Evolutionary conservation across 1,140 invertebrate genomes (phyloP).

Genomic region (Drosophila ficusphila): DNA sequence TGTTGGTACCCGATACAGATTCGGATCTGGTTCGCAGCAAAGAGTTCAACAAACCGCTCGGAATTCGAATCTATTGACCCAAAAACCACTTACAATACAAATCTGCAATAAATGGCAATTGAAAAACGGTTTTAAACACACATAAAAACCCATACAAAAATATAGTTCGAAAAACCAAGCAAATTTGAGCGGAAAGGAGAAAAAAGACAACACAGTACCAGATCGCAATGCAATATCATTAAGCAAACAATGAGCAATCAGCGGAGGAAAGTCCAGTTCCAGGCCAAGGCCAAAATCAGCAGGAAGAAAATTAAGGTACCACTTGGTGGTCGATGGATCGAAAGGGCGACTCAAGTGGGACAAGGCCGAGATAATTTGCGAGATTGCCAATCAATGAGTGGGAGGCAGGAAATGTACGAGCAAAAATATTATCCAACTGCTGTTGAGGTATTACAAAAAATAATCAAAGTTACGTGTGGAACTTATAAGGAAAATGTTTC

Average conservation of each 20-base stretch:
- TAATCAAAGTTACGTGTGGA: background rate
- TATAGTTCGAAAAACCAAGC: background rate
- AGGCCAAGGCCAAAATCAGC: constrained; percentile 72
- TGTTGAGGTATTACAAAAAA: background rate
- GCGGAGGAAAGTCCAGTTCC: constrained; percentile 20
- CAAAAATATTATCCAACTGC: background rate
- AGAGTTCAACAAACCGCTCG: constrained; percentile 72
- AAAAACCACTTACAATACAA: constrained; percentile 55
- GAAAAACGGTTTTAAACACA: constrained; percentile 28
- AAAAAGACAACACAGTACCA: background rate
- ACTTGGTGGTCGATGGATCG: constrained; percentile 12
- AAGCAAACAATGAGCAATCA: constrained; percentile 72
- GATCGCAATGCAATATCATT: constrained; percentile 65
- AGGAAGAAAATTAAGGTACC: constrained; percentile 55
- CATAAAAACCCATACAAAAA: constrained; percentile 5
- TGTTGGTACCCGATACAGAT: constrained; percentile 23
- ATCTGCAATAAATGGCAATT: constrained; percentile 50
- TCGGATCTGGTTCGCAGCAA: constrained; percentile 28
- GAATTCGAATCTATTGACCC: constrained; percentile 78
- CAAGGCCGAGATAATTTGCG: constrained; percentile 26
- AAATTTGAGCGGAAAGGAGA: background rate
- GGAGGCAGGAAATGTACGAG: background rate
- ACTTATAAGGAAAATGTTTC: no score
- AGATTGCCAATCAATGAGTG: constrained; percentile 20
- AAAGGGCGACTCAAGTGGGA: constrained; percentile 12